Percentiles rank a stretch among this genome's conserved stretches.
Evolutionary conservation across 2,113 vertebrate species (phyloP).

Genomic region (Pelecanoides urinatrix): DNA sequence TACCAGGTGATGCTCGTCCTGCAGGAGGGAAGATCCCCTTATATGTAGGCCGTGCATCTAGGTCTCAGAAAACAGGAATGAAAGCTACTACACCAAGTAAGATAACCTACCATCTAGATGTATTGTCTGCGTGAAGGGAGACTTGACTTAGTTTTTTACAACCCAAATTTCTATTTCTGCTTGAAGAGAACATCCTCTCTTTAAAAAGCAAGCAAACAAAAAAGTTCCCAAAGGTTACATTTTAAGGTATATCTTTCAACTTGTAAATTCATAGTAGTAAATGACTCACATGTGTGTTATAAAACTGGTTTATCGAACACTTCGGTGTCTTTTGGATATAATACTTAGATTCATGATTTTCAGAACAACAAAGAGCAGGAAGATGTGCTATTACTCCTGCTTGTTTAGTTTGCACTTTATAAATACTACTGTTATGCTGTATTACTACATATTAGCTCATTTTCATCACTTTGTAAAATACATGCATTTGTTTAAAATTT

Average conservation of each 20-base stretch:
- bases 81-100: conserved; percentile 87
- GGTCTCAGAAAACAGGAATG: conserved; percentile 58
- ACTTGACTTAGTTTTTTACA: background rate
- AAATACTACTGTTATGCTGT: background rate
- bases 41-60: conserved; percentile 21
- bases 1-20: conserved; percentile 9
- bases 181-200: background rate
- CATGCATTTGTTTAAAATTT: rapidly evolving
- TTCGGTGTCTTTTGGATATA: background rate
- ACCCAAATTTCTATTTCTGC: background rate
- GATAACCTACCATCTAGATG: background rate
- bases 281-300: background rate
- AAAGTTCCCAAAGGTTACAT: background rate
- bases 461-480: background rate
- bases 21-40: conserved; percentile 73
- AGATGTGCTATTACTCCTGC: background rate
- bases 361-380: background rate
- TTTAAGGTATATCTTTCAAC: background rate
- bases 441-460: background rate
- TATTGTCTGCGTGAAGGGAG: background rate
- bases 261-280: background rate
- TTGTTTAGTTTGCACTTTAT: background rate
- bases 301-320: background rate
- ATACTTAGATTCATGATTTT: background rate
- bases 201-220: background rate